These are phyloP conservation scores for Cynocephalus volans DNA, from an alignment of 2,113 vertebrate genomes.

Conservation along the genomic window DNA sequence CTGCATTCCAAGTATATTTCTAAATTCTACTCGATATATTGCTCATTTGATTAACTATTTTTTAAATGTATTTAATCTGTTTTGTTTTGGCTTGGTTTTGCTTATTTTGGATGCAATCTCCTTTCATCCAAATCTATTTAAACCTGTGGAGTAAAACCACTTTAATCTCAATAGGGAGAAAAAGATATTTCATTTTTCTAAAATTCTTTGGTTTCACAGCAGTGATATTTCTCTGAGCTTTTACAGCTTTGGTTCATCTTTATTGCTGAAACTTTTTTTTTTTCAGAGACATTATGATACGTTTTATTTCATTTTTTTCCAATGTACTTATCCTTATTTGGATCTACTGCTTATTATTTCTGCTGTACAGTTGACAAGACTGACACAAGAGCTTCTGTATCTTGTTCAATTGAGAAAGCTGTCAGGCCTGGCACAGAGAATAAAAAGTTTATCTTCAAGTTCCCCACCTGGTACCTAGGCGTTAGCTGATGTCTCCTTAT, in stretches of 20 bases:
- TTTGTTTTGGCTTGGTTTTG: neutral
- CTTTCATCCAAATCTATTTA: neutral
- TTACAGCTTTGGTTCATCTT: neutral
- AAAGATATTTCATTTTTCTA: neutral
- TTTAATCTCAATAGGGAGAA: constrained; percentile 10
- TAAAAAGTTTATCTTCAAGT: neutral
- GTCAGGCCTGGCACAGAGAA: neutral
- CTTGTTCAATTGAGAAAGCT: neutral
- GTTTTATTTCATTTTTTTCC: neutral
- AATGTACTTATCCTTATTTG: neutral
- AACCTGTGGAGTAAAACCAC: constrained; percentile 24
- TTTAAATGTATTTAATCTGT: neutral
- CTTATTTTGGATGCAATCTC: neutral
- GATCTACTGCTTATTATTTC: neutral
- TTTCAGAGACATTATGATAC: neutral
- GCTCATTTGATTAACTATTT: neutral
- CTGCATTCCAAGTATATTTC: neutral
- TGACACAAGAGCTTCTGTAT: neutral
- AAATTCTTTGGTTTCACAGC: neutral
- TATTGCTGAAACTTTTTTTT: neutral
- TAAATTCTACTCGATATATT: neutral
- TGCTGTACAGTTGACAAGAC: neutral
- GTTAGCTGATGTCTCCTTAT: neutral
- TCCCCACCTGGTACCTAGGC: too few relatives aligned
- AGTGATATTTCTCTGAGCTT: neutral